Evolutionary conservation across 2,888 invertebrate species (phyloP).

Genomic region (Drosophila vallismaia): DNA sequence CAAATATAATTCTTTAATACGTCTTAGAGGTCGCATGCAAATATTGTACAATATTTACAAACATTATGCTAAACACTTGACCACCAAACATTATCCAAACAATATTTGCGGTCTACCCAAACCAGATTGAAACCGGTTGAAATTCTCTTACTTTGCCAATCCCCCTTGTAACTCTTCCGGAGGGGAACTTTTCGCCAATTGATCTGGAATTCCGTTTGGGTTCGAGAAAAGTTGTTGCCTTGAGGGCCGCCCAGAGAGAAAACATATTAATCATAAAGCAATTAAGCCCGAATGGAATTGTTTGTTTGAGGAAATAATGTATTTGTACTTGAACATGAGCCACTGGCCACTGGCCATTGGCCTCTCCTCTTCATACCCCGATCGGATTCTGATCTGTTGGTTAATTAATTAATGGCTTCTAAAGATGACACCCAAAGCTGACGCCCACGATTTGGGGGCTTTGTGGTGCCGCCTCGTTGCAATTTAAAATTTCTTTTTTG

Average conservation of each 20-base stretch:
- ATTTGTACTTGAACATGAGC: slow-evolving; percentile 55
- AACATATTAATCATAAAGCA: slow-evolving; percentile 46
- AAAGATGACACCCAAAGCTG: slow-evolving; percentile 33
- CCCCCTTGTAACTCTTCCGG: slow-evolving; percentile 12
- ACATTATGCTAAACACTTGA: slow-evolving; percentile 9
- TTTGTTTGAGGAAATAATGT: slow-evolving; percentile 66
- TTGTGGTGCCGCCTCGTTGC: slow-evolving; percentile 59
- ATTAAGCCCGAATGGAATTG: slow-evolving; percentile 61
- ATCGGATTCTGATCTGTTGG: slow-evolving; percentile 27
- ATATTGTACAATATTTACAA: background rate
- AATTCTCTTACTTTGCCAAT: slow-evolving; percentile 5
- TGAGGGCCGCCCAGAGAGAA: slow-evolving; percentile 29
- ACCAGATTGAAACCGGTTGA: slow-evolving; percentile 31
- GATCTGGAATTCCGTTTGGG: background rate
- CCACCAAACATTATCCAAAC: slow-evolving; percentile 5
- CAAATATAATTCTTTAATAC: background rate
- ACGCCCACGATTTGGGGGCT: slow-evolving; percentile 31
- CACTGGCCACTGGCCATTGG: slow-evolving; percentile 31
- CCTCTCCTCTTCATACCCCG: slow-evolving; percentile 4
- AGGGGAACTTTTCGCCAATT: background rate
- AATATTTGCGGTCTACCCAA: slow-evolving; percentile 22
- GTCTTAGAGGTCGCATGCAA: background rate
- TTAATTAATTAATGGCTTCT: slow-evolving; percentile 73
- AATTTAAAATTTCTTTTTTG: slow-evolving; percentile 35
- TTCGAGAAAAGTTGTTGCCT: slow-evolving; percentile 20